phyloP scores from a whole-genome alignment of 1,140 invertebrate genomes.

The Pseudomyrmex flavicornis region DNA sequence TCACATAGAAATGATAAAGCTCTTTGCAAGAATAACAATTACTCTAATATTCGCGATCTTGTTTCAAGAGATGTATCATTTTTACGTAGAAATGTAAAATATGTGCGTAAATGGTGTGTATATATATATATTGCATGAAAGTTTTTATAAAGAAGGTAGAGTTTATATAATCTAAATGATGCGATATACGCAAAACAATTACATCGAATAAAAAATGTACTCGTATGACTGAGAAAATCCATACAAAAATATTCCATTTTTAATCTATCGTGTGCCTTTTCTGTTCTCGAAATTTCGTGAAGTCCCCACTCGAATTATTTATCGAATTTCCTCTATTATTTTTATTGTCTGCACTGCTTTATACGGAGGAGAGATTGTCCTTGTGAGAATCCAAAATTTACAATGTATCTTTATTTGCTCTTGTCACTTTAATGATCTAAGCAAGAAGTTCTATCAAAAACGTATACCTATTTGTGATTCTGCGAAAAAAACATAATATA shows the following conservation, averaged over 20 bases:
- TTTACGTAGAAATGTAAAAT: constrained; percentile 37
- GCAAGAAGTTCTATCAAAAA: constrained; percentile 48
- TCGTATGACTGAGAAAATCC: constrained; percentile 69
- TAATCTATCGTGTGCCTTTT: constrained; percentile 66
- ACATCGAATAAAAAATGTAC: constrained; percentile 68
- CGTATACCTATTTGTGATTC: constrained; percentile 20
- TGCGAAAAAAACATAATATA: neutral
- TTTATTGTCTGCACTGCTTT: constrained; percentile 84
- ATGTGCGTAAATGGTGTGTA: constrained; percentile 16
- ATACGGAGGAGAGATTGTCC: constrained; percentile 78
- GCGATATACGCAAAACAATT: constrained; percentile 66
- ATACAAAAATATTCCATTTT: constrained; percentile 84
- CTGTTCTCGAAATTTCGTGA: constrained; percentile 64
- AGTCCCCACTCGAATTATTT: constrained; percentile 66
- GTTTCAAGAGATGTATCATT: constrained; percentile 22
- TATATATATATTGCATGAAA: constrained; percentile 44
- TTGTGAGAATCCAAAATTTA: constrained; percentile 73
- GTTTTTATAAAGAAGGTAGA: constrained; percentile 24
- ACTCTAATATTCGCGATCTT: neutral
- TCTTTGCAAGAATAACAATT: constrained; percentile 10
- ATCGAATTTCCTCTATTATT: constrained; percentile 72
- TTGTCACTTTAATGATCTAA: constrained; percentile 63
- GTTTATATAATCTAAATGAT: constrained; percentile 62
- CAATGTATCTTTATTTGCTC: constrained; percentile 64
- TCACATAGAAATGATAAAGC: constrained; percentile 52